These are phyloP conservation scores for Bursaphelenchus mucronatus DNA, from an alignment of 1,140 invertebrate genomes.

Conservation along the genomic window DNA sequence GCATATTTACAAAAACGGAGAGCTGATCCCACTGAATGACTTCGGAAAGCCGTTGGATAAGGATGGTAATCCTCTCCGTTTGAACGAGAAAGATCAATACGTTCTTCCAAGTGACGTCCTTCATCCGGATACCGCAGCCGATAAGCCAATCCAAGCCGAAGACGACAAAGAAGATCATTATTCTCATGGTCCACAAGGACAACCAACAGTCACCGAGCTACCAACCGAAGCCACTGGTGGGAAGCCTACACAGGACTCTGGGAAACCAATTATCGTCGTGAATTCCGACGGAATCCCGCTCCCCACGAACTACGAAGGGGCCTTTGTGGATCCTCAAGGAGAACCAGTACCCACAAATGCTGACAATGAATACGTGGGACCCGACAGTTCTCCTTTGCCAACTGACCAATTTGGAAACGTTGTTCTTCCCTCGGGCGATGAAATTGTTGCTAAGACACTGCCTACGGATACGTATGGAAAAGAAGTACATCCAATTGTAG, in stretches of 20 bases:
- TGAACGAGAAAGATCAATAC: constrained; percentile 26
- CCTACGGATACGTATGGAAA: constrained; percentile 13
- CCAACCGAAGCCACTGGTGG: no score
- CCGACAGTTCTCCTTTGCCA: constrained; percentile 38
- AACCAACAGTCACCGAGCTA: no score
- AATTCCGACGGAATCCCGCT: constrained; percentile 26
- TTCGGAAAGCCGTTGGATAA: constrained; percentile 27
- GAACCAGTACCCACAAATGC: constrained; percentile 38
- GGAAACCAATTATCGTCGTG: neutral
- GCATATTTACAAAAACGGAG: constrained; percentile 28
- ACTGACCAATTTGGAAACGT: constrained; percentile 38
- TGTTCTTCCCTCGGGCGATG: constrained; percentile 16
- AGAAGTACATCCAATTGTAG: neutral
- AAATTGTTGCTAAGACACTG: neutral
- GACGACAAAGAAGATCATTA: neutral
- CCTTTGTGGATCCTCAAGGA: constrained; percentile 32
- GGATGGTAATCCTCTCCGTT: constrained; percentile 25
- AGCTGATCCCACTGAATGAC: constrained; percentile 30
- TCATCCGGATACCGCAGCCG: constrained; percentile 4
- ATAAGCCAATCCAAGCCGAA: neutral
- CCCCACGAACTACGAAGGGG: constrained; percentile 22
- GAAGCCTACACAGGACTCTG: no score
- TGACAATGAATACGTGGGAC: constrained; percentile 33
- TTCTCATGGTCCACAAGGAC: neutral
- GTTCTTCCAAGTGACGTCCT: neutral